Percentiles rank a stretch among this genome's conserved stretches.
Conservation (phyloP, 1,140 invertebrate genomes). For the Bicyclus anynana region DNA sequence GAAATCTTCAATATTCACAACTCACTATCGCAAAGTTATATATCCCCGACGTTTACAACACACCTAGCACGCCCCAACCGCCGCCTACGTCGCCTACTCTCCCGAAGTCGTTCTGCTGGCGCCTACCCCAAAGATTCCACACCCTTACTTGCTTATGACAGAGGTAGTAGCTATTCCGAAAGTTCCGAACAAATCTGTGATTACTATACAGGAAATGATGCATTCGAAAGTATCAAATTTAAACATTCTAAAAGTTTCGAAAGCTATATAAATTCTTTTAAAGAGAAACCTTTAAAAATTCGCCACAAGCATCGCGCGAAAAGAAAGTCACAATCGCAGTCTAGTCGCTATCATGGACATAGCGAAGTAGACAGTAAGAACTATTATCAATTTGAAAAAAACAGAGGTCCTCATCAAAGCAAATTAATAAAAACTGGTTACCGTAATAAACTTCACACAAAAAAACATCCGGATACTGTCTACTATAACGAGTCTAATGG, state of each 20-base stretch:
- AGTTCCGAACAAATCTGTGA: slow-evolving; percentile 25
- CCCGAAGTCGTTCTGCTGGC: slow-evolving; percentile 43
- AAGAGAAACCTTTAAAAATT: neutral
- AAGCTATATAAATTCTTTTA: neutral
- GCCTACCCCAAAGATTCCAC: slow-evolving; percentile 30
- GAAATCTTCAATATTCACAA: slow-evolving; percentile 18
- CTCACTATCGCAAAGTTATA: slow-evolving; percentile 22
- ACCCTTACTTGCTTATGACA: slow-evolving; percentile 33
- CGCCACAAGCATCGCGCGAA: slow-evolving; percentile 3
- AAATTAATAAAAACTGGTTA: neutral
- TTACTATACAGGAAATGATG: slow-evolving; percentile 21
- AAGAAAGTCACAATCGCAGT: slow-evolving; percentile 10
- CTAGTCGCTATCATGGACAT: neutral
- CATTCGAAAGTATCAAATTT: neutral
- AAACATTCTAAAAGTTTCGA: neutral
- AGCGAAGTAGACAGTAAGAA: neutral
- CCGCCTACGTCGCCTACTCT: slow-evolving; percentile 34
- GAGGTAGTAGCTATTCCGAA: slow-evolving; percentile 45
- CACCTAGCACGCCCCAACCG: slow-evolving; percentile 29
- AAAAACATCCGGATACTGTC: slow-evolving; percentile 3
- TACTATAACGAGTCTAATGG: slow-evolving; percentile 2
- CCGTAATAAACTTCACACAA: slow-evolving; percentile 1
- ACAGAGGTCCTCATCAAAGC: neutral
- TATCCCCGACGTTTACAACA: slow-evolving; percentile 3
- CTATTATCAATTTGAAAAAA: neutral